Evolutionary conservation across 2,797 vertebrate genomes (phyloP), one percentile per base, ranked within the genome.

Genomic region (Streptopelia turtur): DNA sequence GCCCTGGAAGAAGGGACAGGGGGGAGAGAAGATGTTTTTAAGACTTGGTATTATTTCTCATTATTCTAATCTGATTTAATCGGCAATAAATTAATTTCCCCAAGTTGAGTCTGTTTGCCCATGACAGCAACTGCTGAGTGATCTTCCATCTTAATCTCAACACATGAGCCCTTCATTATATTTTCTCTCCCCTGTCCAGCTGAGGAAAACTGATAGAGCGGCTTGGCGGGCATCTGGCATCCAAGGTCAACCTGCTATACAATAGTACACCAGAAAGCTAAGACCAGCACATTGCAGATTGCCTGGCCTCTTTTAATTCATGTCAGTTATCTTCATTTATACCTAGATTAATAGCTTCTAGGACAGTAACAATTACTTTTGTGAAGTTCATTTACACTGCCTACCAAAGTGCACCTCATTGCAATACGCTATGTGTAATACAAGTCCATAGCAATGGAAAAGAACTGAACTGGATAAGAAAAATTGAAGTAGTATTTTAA

Each of bases 191-290:
- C 25, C 25, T 16, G 8, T 11, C 4, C 23, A 83, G 69, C 30
- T 25, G 23, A 71, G 39, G 4, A 13, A 8, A 5, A 80, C 11
- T 37, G 17, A 64, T 0, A 53, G 10, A 70, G 53, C 0, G 0
- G 35, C 39, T 63, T 60, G 16, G 27, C 15, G 6, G 10, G 50
- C 10, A 70, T 2, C 7, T 59, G 22, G 10, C 14, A 9, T 14
- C 33, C 27, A 77, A 28, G 3, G 53, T 45, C 14, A 20, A 70
- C 16, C 9, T 23, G 25, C 10, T 25, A 8, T 28, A 66, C 33
- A 12, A 53, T 4, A 5, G 1, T 7, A 64, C 2, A 15, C 2
- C 41, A 70, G n/a, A 69, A 80, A 13, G 7, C 10, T 59, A 68
- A 9, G 16, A 71, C 5, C 24, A 81, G 43, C 39, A 43, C 3